Evolutionary conservation across 2,888 invertebrate genomes (phyloP), one percentile per base, ranked within the genome.

Genomic region (Oxystoma pomonae): DNA sequence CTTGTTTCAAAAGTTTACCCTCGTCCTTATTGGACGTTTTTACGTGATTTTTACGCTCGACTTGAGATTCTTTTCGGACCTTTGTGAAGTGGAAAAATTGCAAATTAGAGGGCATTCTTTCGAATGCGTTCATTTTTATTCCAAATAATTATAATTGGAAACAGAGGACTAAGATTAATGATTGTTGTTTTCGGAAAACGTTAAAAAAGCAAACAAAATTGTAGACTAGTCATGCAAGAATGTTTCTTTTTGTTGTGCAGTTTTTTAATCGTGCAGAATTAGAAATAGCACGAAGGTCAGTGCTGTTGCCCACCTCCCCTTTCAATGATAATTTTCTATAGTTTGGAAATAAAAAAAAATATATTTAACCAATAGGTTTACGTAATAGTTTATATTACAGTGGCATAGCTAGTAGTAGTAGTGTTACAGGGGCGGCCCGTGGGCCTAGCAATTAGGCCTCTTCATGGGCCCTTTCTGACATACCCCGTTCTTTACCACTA

Each of bases 61-160:
- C 68, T 68, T 68, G 68, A 67, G 67, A 67, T 71, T 67, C 69
- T 64, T 70, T 70, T 70, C 68, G 66, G 60, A 55, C 63, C 69
- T 69, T 68, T 70, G 70, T 73, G 72, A 70, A 35, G 70, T 70
- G 67, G 59, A 69, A 71, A 71, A 70, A 70, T 69, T 69, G 70
- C 70, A 72, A 72, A 72, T 71, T 72, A 72, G 72, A 69, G 69
- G 69, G 72, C 71, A 71, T 72, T 70, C 69, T 70, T 62, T 67
- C 62, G 64, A 63, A 35, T 35, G 59, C 64, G 57, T 57, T 66
- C 65, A 65, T 65, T 69, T 69, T 67, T 63, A 62, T 67, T 62
- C 62, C 59, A 64, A 69, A 69, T 68, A 65, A 62, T 67, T 63
- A 67, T 63, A 20, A 60, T 60, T 50, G 20, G 35, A 63, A 21